Conservation (phyloP, 1,140 invertebrate species). For the Cydia strobilella region DNA sequence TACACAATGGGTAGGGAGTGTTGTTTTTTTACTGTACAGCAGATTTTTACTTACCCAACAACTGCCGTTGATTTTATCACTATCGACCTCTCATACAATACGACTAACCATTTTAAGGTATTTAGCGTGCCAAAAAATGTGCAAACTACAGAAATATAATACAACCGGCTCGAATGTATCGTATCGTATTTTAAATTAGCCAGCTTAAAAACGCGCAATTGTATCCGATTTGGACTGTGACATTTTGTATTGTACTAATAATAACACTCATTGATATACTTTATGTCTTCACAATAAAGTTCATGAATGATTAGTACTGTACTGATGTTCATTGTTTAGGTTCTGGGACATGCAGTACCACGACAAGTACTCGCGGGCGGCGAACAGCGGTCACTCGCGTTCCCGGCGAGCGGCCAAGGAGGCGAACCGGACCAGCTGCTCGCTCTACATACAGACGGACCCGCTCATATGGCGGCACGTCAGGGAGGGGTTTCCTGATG, state of each 20-base stretch:
- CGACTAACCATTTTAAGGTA: background rate
- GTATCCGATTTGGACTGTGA: too few relatives aligned
- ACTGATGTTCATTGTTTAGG: conserved; percentile 43
- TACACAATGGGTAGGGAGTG: too few relatives aligned
- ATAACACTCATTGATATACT: background rate
- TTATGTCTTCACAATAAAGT: background rate
- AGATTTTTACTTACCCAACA: too few relatives aligned
- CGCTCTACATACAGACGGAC: conserved; percentile 98
- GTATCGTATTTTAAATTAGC: too few relatives aligned
- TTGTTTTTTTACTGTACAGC: too few relatives aligned
- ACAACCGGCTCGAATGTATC: too few relatives aligned
- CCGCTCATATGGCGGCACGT: conserved; percentile 98
- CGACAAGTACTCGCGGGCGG: conserved; percentile 85
- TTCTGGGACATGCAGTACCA: conserved; percentile 60
- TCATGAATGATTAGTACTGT: background rate
- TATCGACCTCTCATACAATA: background rate
- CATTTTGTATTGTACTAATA: background rate
- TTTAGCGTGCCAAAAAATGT: too few relatives aligned
- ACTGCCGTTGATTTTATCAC: too few relatives aligned
- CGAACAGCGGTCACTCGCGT: conserved; percentile 80
- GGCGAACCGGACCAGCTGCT: conserved; percentile 92
- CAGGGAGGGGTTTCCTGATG: conserved; percentile 84
- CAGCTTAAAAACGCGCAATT: too few relatives aligned
- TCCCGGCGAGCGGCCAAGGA: conserved; percentile 81
- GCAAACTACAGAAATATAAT: too few relatives aligned